Percentiles rank a stretch among this genome's conserved stretches.
These are phyloP conservation scores for Leucoraja erinaceus DNA, from an alignment of 2,113 vertebrate genomes.

Conservation along the genomic window DNA sequence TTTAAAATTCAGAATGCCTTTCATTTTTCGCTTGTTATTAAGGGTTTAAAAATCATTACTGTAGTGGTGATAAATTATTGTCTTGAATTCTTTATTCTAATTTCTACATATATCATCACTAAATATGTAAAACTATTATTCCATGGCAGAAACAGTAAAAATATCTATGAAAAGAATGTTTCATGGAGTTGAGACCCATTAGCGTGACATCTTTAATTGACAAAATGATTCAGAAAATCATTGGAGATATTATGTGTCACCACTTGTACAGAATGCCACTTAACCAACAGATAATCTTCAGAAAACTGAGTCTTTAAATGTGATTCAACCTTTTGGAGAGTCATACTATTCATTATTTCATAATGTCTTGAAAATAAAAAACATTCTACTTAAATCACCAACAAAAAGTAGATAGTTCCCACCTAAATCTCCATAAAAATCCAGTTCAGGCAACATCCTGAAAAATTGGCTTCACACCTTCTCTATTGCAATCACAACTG, in stretches of 20 bases:
- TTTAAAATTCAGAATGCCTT: neutral
- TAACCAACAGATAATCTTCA: neutral
- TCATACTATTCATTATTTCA: too few relatives aligned
- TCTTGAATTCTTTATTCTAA: neutral
- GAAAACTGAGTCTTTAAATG: neutral
- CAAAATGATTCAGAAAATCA: neutral
- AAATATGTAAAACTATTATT: neutral
- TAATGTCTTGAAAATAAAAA: too few relatives aligned
- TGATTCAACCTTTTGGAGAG: neutral
- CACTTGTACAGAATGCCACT: neutral
- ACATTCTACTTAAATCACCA: too few relatives aligned
- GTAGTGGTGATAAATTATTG: neutral
- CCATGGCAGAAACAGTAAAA: neutral
- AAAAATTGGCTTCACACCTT: too few relatives aligned
- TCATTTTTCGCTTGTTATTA: neutral
- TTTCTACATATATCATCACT: neutral
- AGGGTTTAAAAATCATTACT: neutral
- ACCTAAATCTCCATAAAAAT: too few relatives aligned
- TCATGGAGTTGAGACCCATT: neutral
- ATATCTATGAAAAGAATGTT: neutral
- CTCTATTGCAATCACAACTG: too few relatives aligned
- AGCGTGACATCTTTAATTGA: neutral
- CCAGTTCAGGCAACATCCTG: too few relatives aligned
- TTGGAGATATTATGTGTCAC: neutral
- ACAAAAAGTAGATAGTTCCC: too few relatives aligned